A percentile compares a stretch with the other conserved stretches of the same genome.
Conservation (phyloP, 2,888 invertebrate species). For the Muschampia plurimacula region DNA sequence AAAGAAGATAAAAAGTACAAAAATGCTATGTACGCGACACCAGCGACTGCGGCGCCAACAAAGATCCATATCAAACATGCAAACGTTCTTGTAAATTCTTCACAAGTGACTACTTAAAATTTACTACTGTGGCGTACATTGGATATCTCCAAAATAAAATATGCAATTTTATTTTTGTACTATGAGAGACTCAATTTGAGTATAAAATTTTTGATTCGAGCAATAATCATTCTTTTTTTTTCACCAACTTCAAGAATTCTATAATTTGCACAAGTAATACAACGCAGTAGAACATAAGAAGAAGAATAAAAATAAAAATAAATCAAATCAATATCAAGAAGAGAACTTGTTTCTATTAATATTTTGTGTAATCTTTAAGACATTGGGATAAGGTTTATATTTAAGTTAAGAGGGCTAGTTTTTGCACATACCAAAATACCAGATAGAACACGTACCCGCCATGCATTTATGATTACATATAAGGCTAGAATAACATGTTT, state of each 20-base stretch:
- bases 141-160: neutral
- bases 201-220: constrained; percentile 20
- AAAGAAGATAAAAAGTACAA: constrained; percentile 4
- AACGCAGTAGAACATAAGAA: neutral
- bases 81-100: constrained; percentile 9
- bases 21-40: constrained; percentile 3
- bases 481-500: constrained; percentile 45
- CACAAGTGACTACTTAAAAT: constrained; percentile 17
- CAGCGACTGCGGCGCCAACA: constrained; percentile 15
- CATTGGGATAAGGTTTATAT: constrained; percentile 15
- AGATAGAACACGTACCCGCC: constrained; percentile 46
- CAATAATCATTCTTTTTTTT: too few species aligned
- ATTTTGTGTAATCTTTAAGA: neutral
- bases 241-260: neutral
- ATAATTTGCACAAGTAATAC: constrained; percentile 12
- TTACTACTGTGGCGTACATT: constrained; percentile 26
- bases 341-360: constrained; percentile 4
- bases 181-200: constrained; percentile 10
- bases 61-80: constrained; percentile 17
- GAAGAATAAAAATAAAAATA: too few species aligned
- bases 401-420: constrained; percentile 2
- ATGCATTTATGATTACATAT: constrained; percentile 37
- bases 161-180: too few species aligned
- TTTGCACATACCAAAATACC: constrained; percentile 40
- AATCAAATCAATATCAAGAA: constrained; percentile 17